Conservation (phyloP, 2,888 invertebrate species). For the Nudaria mundana region DNA sequence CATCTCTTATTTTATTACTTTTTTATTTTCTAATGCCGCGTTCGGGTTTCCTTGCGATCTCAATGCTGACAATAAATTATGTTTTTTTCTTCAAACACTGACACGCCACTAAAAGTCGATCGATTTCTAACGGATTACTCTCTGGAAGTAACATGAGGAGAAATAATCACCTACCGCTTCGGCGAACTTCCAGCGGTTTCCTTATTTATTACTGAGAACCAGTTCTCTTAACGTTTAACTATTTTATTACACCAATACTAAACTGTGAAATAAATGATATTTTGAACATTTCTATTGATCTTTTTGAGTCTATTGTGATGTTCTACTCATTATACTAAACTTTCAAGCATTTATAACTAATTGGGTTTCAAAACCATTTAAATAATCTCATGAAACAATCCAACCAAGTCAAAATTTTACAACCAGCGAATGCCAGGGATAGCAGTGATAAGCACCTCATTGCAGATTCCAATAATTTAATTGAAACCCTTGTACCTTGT, state of each 20-base stretch:
- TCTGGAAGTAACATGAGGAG: conserved; percentile 71
- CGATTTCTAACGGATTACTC: conserved; percentile 80
- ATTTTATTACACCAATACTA: conserved; percentile 35
- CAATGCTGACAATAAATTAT: conserved; percentile 79
- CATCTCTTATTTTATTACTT: conserved; percentile 75
- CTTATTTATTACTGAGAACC: conserved; percentile 74
- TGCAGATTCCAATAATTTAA: too few species aligned
- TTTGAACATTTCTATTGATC: conserved; percentile 14
- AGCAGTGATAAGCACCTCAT: too few species aligned
- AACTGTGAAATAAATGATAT: conserved; percentile 20
- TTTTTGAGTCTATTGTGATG: conserved; percentile 6
- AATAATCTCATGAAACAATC: too few species aligned
- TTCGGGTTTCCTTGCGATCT: conserved; percentile 77
- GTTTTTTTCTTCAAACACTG: conserved; percentile 76
- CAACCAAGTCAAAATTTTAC: too few species aligned
- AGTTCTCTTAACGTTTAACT: conserved; percentile 52
- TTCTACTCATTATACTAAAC: conserved; percentile 1
- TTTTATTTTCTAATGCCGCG: conserved; percentile 77
- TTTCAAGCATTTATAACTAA: neutral
- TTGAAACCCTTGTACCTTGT: too few species aligned
- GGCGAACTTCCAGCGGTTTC: conserved; percentile 72
- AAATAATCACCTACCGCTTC: conserved; percentile 71
- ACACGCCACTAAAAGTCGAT: conserved; percentile 79
- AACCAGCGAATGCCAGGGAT: too few species aligned
- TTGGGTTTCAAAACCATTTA: neutral